phyloP scores from a whole-genome alignment of 2,888 invertebrate genomes.

The Morpho deidamia region DNA sequence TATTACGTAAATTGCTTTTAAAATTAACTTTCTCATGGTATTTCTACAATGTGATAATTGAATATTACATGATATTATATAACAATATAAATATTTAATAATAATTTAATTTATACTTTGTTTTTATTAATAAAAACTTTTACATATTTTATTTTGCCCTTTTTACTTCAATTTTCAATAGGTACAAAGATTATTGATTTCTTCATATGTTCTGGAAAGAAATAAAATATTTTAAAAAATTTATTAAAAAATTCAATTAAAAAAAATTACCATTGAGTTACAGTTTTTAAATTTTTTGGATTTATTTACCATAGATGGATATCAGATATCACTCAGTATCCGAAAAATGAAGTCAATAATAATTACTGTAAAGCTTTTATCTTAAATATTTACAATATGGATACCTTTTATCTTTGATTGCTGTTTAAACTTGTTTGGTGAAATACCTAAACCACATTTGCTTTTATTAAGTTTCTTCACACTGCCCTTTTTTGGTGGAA shows the following conservation, averaged over 20 bases:
- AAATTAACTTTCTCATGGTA: no score
- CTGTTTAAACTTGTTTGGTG: conserved; percentile 34
- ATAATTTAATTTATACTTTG: no score
- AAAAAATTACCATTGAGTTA: conserved; percentile 9
- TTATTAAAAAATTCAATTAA: neutral
- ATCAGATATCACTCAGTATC: conserved; percentile 31
- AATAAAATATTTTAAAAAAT: neutral
- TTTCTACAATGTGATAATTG: no score
- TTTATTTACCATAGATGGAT: conserved; percentile 22
- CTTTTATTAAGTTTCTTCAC: conserved; percentile 32
- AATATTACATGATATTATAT: no score
- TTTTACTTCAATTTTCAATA: conserved; percentile 33
- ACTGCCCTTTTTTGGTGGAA: conserved; percentile 33
- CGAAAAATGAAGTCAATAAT: conserved; percentile 11
- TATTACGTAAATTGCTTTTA: no score
- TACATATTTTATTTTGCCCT: conserved; percentile 8
- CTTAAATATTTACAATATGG: conserved; percentile 30
- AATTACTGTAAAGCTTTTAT: neutral
- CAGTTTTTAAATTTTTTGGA: conserved; percentile 34
- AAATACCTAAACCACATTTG: conserved; percentile 30
- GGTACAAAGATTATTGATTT: conserved; percentile 46
- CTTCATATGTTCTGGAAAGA: conserved; percentile 34
- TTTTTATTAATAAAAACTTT: conserved; percentile 3
- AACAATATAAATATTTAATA: no score
- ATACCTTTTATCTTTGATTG: conserved; percentile 38